Evolutionary conservation across 2,113 vertebrate genomes (phyloP).

Genomic region (Phylloscopus whistleri): DNA sequence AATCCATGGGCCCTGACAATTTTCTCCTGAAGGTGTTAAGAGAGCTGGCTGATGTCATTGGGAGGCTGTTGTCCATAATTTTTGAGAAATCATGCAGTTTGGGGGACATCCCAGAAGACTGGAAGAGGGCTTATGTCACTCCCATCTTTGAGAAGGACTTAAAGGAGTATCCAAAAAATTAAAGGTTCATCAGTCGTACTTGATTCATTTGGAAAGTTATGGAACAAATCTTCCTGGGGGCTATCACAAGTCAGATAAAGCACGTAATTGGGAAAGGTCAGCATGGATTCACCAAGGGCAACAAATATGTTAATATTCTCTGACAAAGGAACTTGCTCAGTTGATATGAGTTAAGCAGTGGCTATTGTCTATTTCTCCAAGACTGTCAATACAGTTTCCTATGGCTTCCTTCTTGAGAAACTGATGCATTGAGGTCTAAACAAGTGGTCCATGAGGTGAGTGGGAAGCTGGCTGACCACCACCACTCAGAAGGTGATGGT

Average conservation of each 20-base stretch:
- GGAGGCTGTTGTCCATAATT: neutral
- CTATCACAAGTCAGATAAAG: neutral
- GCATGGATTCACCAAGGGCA: neutral
- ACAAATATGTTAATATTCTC: too few species aligned
- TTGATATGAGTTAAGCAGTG: neutral
- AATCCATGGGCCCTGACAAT: neutral
- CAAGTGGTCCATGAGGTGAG: neutral
- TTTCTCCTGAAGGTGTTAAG: neutral
- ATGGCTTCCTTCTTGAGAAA: neutral
- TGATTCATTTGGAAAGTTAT: neutral
- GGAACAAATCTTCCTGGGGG: neutral
- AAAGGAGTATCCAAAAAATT: neutral
- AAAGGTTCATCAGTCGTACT: neutral
- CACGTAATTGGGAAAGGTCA: neutral
- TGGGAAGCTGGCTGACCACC: neutral
- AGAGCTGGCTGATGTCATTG: neutral
- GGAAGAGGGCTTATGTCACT: neutral
- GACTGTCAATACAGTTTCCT: neutral
- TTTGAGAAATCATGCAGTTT: neutral
- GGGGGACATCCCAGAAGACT: neutral
- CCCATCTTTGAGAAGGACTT: neutral
- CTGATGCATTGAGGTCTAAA: neutral
- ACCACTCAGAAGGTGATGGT: neutral
- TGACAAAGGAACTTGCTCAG: neutral
- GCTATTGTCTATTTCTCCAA: neutral